Conservation (phyloP, 2,113 vertebrate genomes). For the Cathartes aura region DNA sequence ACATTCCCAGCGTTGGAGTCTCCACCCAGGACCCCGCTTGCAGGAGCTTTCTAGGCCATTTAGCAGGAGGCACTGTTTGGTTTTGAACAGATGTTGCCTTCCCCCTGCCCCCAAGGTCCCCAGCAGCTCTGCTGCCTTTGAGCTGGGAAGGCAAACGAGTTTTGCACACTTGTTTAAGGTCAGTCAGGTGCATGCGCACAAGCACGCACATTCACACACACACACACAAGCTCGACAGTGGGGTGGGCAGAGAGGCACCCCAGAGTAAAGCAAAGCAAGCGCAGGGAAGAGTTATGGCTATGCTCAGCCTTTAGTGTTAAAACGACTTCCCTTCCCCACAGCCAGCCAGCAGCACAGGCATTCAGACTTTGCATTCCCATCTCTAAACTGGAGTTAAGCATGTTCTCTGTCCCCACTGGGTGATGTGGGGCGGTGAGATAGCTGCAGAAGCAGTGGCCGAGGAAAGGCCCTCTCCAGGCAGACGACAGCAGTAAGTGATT, state of each 20-base stretch:
- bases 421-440: neutral
- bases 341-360: neutral
- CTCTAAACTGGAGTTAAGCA: neutral
- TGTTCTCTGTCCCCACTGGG: neutral
- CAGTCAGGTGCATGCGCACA: conserved; percentile 41
- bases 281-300: neutral
- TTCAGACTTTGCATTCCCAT: neutral
- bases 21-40: conserved; percentile 71
- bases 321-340: neutral
- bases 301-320: neutral
- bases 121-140: conserved; percentile 47
- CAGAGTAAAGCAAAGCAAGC: neutral
- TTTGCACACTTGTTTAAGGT: conserved; percentile 62
- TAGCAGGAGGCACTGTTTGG: conserved; percentile 83
- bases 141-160: conserved; percentile 54
- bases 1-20: conserved; percentile 78
- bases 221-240: neutral
- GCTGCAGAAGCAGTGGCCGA: neutral
- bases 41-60: conserved; percentile 84
- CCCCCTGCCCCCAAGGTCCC: conserved; percentile 22
- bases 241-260: neutral
- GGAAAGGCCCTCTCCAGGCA: neutral
- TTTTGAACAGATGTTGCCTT: conserved; percentile 82
- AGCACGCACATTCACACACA: neutral
- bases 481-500: neutral